Conservation (phyloP, 1,140 invertebrate species). For the Drosophila prosaltans region DNA sequence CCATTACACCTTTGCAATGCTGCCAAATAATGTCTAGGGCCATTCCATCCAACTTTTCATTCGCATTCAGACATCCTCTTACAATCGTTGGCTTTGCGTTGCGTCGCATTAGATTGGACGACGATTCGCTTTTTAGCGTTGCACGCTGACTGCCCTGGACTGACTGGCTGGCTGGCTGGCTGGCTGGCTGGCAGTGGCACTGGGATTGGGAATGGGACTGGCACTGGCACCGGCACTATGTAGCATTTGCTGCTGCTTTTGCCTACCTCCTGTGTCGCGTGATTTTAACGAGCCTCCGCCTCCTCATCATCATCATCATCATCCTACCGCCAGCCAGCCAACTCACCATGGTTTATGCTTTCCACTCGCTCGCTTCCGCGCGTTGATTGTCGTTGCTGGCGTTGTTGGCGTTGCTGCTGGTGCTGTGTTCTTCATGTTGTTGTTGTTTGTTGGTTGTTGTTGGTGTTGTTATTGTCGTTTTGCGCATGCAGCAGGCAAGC, state of each 20-base stretch:
- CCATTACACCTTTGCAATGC: neutral
- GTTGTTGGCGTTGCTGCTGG: constrained; percentile 26
- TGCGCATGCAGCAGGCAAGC: constrained; percentile 37
- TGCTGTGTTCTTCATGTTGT: constrained; percentile 19
- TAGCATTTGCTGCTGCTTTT: constrained; percentile 4
- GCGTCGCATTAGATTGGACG: constrained; percentile 52
- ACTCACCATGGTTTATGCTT: constrained; percentile 77
- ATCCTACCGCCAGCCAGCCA: constrained; percentile 25
- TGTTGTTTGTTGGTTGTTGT: neutral
- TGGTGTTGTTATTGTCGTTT: constrained; percentile 33
- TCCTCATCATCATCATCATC: neutral
- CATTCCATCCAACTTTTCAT: constrained; percentile 13
- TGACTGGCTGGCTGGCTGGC: neutral
- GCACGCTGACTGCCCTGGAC: constrained; percentile 24
- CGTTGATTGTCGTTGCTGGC: constrained; percentile 68
- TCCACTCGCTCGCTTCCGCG: constrained; percentile 75
- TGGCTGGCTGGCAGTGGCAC: constrained; percentile 14
- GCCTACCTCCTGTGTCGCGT: constrained; percentile 66
- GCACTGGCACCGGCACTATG: constrained; percentile 26
- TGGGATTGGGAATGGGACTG: constrained; percentile 17
- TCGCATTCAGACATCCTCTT: neutral
- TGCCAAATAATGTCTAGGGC: constrained; percentile 26
- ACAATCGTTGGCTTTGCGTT: constrained; percentile 29
- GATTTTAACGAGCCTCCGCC: constrained; percentile 76
- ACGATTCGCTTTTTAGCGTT: constrained; percentile 55